Evolutionary conservation across 2,888 invertebrate species (phyloP).

Genomic region (Aplocera efformata): DNA sequence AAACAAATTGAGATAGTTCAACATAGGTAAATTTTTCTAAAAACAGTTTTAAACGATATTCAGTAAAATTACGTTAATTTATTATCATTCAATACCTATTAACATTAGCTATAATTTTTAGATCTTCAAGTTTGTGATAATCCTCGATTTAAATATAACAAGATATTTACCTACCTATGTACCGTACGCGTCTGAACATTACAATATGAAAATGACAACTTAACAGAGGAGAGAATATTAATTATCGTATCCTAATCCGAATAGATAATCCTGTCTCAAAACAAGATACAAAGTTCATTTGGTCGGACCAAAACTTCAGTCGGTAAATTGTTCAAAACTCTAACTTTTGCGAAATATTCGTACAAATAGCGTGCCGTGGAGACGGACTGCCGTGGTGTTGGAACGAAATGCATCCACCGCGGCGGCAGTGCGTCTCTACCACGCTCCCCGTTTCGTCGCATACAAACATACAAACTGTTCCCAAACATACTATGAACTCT

Average conservation of each 20-base stretch:
- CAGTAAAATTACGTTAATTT: slow-evolving; percentile 66
- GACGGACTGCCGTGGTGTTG: slow-evolving; percentile 16
- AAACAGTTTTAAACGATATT: slow-evolving; percentile 74
- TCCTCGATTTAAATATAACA: slow-evolving; percentile 74
- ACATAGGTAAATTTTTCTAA: slow-evolving; percentile 81
- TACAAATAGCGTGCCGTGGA: slow-evolving; percentile 28
- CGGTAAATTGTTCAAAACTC: slow-evolving; percentile 74
- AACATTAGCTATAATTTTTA: slow-evolving; percentile 78
- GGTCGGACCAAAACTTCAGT: slow-evolving; percentile 80
- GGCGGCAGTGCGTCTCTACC: slow-evolving; percentile 12
- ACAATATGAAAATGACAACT: slow-evolving; percentile 62
- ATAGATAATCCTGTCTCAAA: slow-evolving; percentile 70
- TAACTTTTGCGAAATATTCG: slow-evolving; percentile 41
- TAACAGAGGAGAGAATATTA: slow-evolving; percentile 65
- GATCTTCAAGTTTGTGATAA: slow-evolving; percentile 75
- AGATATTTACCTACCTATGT: slow-evolving; percentile 77
- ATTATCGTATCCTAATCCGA: slow-evolving; percentile 67
- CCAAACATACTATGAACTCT: slow-evolving; percentile 49
- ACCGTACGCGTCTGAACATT: slow-evolving; percentile 53
- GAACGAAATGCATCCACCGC: slow-evolving; percentile 15
- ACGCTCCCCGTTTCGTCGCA: slow-evolving; percentile 33
- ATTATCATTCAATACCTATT: slow-evolving; percentile 74
- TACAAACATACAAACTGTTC: slow-evolving; percentile 44
- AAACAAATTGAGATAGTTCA: slow-evolving; percentile 68
- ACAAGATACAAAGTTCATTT: slow-evolving; percentile 78